Evolutionary conservation across 2,113 vertebrate species (phyloP), one percentile per base, ranked within the genome.

Genomic region (Onychostruthus taczanowskii): DNA sequence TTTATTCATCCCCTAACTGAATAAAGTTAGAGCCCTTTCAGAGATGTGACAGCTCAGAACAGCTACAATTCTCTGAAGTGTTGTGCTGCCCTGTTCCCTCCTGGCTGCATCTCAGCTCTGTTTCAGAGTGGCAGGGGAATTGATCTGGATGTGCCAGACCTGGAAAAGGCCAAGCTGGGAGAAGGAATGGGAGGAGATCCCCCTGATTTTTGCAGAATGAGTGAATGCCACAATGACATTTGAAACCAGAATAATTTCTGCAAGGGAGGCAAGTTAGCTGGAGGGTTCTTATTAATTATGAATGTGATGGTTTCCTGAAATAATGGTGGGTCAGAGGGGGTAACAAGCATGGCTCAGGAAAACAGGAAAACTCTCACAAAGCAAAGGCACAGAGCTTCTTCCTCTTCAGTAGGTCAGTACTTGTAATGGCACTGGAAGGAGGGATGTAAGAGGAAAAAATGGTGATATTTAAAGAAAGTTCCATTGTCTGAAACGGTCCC

Each of bases 231-330:
- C 1, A 2, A n/a, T 95, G 94, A 76, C 94, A 89, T 94, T 84
- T 95, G 73, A 93, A 95, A 93, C 20, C 30, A 74, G 69, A 80
- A 79, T 77, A 50, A 94, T 73, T 92, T 79, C 88, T 88, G 22
- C 59, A 70, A 91, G 47, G 43, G 27, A 67, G 43, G 44, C 68
- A 68, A 95, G 76, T 83, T 78, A 77, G 78, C 96, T 95, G 66
- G 78, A 95, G 47, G 82, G 76, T 27, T 90, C 58, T 89, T 90
- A 53, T 95, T 82, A 95, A 96, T 95, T 82, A 96, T 94, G 41
- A 63, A 94, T 91, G 59, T 23, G 64, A 91, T 56, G n/a, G 63
- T 58, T 91, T 91, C 77, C 82, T 93, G 88, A 90, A 92, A 94
- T 92, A 94, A 92, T 82, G 78, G 82, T 31, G 47, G 67, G 46